These are phyloP conservation scores for Calonectris borealis DNA, from an alignment of 2,113 vertebrate species.

Conservation along the genomic window DNA sequence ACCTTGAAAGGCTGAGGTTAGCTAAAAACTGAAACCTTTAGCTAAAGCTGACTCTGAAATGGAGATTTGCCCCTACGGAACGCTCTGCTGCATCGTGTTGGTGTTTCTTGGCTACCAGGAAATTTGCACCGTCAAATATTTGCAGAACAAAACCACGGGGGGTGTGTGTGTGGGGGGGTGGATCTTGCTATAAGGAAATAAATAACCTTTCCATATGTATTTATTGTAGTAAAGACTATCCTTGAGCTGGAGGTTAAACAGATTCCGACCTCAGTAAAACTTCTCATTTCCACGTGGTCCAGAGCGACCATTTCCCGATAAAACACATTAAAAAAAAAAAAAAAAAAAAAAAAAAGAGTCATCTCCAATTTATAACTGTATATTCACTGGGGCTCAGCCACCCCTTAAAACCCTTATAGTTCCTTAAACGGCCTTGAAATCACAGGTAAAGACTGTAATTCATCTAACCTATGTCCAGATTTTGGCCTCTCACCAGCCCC, in stretches of 20 bases:
- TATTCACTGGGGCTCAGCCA: not conserved
- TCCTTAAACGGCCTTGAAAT: not conserved
- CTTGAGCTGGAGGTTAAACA: not conserved
- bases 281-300: not conserved
- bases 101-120: conserved; percentile 9
- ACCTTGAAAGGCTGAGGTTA: not conserved
- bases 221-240: not conserved
- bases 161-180: not conserved
- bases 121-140: conserved; percentile 6
- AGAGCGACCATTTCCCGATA: not conserved
- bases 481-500: not conserved
- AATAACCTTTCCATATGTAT: not conserved
- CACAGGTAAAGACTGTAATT: not conserved
- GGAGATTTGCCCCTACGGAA: not conserved
- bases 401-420: not conserved
- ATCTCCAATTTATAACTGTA: not conserved
- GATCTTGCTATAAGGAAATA: not conserved
- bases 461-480: not conserved
- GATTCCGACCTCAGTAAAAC: not conserved
- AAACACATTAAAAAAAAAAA: not conserved
- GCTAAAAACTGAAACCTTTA: not conserved
- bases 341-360: not conserved
- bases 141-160: not conserved
- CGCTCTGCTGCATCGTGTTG: rapidly evolving
- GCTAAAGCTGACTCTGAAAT: not conserved